phyloP scores from a whole-genome alignment of 2,113 vertebrate genomes.

The Dromaius novaehollandiae region DNA sequence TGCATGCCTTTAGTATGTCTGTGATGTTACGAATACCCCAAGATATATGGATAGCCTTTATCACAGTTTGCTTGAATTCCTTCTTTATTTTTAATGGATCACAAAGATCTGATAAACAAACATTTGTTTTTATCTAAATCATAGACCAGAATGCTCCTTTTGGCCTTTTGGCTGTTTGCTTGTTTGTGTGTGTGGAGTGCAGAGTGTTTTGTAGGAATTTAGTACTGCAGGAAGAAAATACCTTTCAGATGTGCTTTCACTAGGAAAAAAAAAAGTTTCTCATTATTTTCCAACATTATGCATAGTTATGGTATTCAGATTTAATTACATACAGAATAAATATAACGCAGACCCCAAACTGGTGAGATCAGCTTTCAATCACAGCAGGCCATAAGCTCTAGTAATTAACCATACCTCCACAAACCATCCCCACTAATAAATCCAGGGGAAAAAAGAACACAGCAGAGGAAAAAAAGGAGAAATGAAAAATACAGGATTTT shows the following conservation, averaged over 20 bases:
- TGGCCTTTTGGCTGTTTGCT: background rate
- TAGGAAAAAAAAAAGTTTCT: constrained; percentile 2
- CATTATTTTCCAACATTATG: constrained; percentile 58
- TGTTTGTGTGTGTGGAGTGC: background rate
- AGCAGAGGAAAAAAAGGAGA: background rate
- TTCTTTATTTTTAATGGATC: constrained; percentile 26
- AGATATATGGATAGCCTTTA: background rate
- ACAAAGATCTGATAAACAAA: background rate
- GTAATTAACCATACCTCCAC: constrained; percentile 67
- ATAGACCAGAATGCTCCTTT: background rate
- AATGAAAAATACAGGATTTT: constrained; percentile 18
- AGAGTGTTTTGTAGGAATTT: constrained; percentile 4
- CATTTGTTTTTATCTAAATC: background rate
- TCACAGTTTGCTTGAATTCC: constrained; percentile 11
- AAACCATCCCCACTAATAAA: constrained; percentile 59
- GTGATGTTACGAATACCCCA: background rate
- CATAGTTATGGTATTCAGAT: constrained; percentile 60
- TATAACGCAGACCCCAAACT: constrained; percentile 54
- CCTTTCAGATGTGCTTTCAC: constrained; percentile 24
- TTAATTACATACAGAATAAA: constrained; percentile 71
- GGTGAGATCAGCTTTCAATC: constrained; percentile 70
- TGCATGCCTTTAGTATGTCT: background rate
- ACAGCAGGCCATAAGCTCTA: constrained; percentile 66
- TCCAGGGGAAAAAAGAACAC: constrained; percentile 28
- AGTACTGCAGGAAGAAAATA: constrained; percentile 23